These are phyloP conservation scores for Isurus oxyrinchus DNA, from an alignment of 2,113 vertebrate genomes.

Conservation along the genomic window DNA sequence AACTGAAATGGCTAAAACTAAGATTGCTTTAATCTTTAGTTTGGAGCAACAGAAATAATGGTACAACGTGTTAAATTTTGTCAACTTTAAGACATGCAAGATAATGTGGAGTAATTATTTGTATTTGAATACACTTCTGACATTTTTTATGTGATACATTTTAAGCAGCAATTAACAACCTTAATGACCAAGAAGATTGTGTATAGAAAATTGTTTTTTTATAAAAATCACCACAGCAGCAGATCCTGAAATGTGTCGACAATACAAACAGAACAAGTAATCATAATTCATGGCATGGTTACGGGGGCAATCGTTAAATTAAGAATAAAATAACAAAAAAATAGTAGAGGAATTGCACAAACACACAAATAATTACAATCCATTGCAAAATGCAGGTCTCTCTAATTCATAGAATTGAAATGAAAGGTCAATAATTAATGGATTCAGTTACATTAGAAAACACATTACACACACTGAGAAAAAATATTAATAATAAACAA, in stretches of 20 bases:
- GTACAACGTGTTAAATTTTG: background rate
- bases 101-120: background rate
- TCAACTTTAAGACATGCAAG: background rate
- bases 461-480: background rate
- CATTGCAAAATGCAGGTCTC: too few relatives aligned
- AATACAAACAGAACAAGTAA: too few relatives aligned
- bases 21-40: background rate
- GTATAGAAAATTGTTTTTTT: too few relatives aligned
- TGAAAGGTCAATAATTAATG: background rate
- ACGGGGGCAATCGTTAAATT: too few relatives aligned
- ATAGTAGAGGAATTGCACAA: too few relatives aligned
- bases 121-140: background rate
- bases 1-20: background rate
- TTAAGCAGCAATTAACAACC: background rate
- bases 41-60: conserved; percentile 3
- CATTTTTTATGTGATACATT: background rate
- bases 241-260: too few relatives aligned
- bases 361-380: background rate
- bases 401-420: too few relatives aligned
- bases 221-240: too few relatives aligned
- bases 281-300: too few relatives aligned
- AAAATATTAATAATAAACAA: background rate
- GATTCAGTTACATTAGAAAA: background rate
- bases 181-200: background rate
- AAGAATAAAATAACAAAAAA: too few relatives aligned